phyloP scores from a whole-genome alignment of 2,888 invertebrate genomes.

The Nomada ferruginata region DNA sequence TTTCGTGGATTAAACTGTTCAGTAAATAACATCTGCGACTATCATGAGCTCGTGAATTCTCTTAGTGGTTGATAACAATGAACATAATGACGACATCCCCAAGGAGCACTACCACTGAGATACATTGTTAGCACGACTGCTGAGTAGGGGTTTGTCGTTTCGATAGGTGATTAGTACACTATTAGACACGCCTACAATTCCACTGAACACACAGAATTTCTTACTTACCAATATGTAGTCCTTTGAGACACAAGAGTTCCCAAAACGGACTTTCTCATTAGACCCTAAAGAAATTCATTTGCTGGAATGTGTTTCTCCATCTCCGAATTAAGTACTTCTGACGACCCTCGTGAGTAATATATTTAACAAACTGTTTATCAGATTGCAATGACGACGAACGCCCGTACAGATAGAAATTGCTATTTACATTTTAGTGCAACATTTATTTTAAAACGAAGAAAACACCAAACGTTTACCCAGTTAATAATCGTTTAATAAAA shows the following conservation, averaged over 20 bases:
- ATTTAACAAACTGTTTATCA: neutral
- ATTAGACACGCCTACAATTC: slow-evolving; percentile 73
- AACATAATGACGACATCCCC: slow-evolving; percentile 60
- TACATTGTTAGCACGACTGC: slow-evolving; percentile 63
- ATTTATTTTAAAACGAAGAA: neutral
- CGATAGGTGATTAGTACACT: slow-evolving; percentile 78
- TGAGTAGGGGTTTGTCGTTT: slow-evolving; percentile 67
- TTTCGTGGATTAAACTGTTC: neutral
- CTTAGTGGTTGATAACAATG: slow-evolving; percentile 47
- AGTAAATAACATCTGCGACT: neutral
- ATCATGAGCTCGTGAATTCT: slow-evolving; percentile 38
- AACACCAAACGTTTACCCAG: too few relatives aligned
- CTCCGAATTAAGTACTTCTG: neutral
- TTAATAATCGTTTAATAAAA: too few relatives aligned
- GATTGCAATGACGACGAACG: neutral
- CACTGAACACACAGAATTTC: slow-evolving; percentile 67
- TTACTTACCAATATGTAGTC: slow-evolving; percentile 31
- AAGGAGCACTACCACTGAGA: slow-evolving; percentile 48
- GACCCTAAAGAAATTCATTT: neutral
- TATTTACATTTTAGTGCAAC: too few relatives aligned
- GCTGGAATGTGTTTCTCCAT: too few relatives aligned
- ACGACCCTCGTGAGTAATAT: neutral
- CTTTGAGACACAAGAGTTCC: slow-evolving; percentile 20
- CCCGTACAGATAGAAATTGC: too few relatives aligned
- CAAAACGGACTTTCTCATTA: neutral